Percentiles rank a stretch among this genome's conserved stretches.
Evolutionary conservation across 2,888 invertebrate genomes (phyloP).

Genomic region (Agonopterix heracliana): DNA sequence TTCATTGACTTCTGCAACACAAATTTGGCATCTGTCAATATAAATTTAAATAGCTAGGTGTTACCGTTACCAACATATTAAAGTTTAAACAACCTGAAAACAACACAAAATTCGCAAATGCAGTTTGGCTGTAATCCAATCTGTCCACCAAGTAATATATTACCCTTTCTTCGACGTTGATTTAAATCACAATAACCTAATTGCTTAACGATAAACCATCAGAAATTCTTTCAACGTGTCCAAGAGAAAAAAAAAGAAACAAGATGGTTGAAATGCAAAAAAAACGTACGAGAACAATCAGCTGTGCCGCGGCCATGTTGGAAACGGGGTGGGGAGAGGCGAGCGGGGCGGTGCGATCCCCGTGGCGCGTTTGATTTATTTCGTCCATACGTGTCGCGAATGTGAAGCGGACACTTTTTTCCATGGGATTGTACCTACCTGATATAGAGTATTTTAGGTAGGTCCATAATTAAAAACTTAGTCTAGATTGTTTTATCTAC

Average conservation of each 20-base stretch:
- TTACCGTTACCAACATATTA: too few species aligned
- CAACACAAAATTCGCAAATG: too few species aligned
- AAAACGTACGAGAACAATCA: slow-evolving; percentile 42
- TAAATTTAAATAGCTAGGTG: slow-evolving; percentile 20
- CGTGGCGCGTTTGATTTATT: slow-evolving; percentile 54
- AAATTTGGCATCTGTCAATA: slow-evolving; percentile 18
- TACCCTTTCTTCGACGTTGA: too few species aligned
- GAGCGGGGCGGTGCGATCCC: slow-evolving; percentile 35
- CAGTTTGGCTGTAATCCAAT: too few species aligned
- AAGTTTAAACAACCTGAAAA: too few species aligned
- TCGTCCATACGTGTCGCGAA: slow-evolving; percentile 35
- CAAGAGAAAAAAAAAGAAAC: slow-evolving; percentile 27
- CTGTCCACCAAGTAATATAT: too few species aligned
- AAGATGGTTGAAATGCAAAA: slow-evolving; percentile 52
- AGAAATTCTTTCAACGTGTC: slow-evolving; percentile 1
- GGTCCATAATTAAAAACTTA: background rate
- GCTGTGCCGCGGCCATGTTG: slow-evolving; percentile 68
- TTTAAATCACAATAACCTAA: slow-evolving; percentile 15
- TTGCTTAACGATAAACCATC: slow-evolving; percentile 21
- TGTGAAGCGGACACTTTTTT: slow-evolving; percentile 34
- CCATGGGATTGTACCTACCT: slow-evolving; percentile 40
- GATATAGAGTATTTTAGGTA: slow-evolving; percentile 7
- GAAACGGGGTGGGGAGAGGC: slow-evolving; percentile 46
- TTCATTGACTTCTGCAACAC: slow-evolving; percentile 2
- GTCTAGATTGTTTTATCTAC: too few species aligned